Conservation (phyloP, 2,888 invertebrate genomes). For the Heliconius charithonia region DNA sequence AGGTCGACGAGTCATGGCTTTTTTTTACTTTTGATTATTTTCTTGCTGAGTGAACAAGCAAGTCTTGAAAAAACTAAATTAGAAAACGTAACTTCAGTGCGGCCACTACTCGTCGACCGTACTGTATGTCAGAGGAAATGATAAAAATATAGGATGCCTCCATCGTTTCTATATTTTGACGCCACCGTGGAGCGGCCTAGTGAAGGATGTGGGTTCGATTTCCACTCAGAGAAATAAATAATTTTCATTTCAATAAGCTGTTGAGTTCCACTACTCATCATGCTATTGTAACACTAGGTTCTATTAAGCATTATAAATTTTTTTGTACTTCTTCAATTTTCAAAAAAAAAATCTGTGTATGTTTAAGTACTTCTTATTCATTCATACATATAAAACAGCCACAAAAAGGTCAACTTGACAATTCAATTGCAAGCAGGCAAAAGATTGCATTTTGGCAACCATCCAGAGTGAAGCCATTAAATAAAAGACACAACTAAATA, state of each 20-base stretch:
- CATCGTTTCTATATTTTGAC: not conserved
- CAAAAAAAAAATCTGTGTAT: not conserved
- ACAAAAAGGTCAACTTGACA: conserved; percentile 4
- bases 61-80: not conserved
- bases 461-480: conserved; percentile 13
- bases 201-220: not conserved
- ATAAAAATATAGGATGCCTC: not conserved
- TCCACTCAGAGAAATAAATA: too few species aligned
- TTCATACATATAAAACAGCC: not conserved
- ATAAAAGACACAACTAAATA: conserved; percentile 6
- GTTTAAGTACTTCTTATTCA: not conserved
- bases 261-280: too few species aligned
- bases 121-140: not conserved
- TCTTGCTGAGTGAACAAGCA: not conserved
- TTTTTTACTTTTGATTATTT: not conserved
- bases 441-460: conserved; percentile 19
- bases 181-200: not conserved
- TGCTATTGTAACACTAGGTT: too few species aligned
- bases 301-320: too few species aligned
- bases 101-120: not conserved
- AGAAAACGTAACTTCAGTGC: not conserved
- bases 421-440: conserved; percentile 7
- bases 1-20: not conserved
- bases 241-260: too few species aligned
- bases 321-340: too few species aligned